Evolutionary conservation across 2,888 invertebrate genomes (phyloP).

Genomic region (Heliconius sara): DNA sequence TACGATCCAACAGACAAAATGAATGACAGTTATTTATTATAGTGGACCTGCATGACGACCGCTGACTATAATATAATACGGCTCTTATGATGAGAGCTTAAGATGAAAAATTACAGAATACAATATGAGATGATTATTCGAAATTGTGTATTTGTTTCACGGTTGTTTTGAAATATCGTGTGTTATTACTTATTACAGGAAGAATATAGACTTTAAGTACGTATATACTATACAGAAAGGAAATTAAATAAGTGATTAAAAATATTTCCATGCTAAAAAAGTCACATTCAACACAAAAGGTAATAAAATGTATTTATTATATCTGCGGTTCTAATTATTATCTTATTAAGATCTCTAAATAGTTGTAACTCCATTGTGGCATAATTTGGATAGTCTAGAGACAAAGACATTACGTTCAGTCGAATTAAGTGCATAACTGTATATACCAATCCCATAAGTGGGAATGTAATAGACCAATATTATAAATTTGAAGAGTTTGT

Average conservation of each 20-base stretch:
- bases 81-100: slow-evolving; percentile 19
- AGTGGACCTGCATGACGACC: slow-evolving; percentile 35
- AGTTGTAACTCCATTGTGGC: not conserved
- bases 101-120: slow-evolving; percentile 18
- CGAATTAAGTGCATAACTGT: not conserved
- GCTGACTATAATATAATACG: slow-evolving; percentile 25
- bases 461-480: not conserved
- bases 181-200: not conserved
- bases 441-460: not conserved
- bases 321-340: not conserved
- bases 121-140: slow-evolving; percentile 23
- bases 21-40: slow-evolving; percentile 58
- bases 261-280: not conserved
- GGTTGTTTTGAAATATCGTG: slow-evolving; percentile 1
- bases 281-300: not conserved
- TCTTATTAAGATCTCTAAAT: not conserved
- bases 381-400: not conserved
- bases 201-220: not conserved
- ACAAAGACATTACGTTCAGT: not conserved
- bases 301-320: slow-evolving; percentile 5
- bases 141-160: slow-evolving; percentile 20
- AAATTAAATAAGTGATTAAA: not conserved
- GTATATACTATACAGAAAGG: not conserved
- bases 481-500: too few relatives aligned
- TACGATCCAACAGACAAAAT: slow-evolving; percentile 55